Base-by-base conservation (phyloP, 1,140 invertebrate species). In the Belonocnema kinseyi region DNA sequence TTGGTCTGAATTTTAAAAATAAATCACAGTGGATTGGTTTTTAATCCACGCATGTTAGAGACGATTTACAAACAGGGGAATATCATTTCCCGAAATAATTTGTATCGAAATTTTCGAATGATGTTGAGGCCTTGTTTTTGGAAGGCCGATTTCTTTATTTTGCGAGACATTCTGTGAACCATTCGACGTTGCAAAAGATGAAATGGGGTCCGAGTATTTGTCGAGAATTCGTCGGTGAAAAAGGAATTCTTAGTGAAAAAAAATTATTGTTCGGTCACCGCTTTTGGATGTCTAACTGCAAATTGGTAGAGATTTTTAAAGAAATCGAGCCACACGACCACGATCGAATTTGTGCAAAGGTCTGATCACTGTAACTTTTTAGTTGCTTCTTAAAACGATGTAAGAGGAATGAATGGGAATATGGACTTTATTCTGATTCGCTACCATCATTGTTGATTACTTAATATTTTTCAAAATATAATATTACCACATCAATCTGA, bases 391-490 rank as follows among this genome's bases (percentile, higher is more conserved):
- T 66, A 33, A 66, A 66, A 66, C 61, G 40, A 33, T 40, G 14
- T 66, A 33, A 66, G 61, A 66, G 33, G 19, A 61, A 58, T 61
- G 50, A 33, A 75, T 75, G 73, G 58, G 54, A 40, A 75, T 75
- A 56, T 61, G 40, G 54, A 61, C 52, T 75, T 74, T 50, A 53
- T 74, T 54, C 72, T 72, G 14, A 73, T 72, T 77, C 13, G 53
- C 16, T 73, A 77, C 53, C 75, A 70, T 75, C 58, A 56, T 75
- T 58, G 50, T 58, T 66, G 46, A 76, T 26, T 53, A 70, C 58
- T 74, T 46, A 54, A 58, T 77, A 50, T 77, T 73, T 73, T 73
- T 77, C 61, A 66, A 33, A 66, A 66, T 66, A 66, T 66, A 66
- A 66, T 66, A 66, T 66, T 66, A 66, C 61, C 26, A 40, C 61